Evolutionary conservation across 1,140 invertebrate genomes (phyloP).

Genomic region (Leptinotarsa texana): DNA sequence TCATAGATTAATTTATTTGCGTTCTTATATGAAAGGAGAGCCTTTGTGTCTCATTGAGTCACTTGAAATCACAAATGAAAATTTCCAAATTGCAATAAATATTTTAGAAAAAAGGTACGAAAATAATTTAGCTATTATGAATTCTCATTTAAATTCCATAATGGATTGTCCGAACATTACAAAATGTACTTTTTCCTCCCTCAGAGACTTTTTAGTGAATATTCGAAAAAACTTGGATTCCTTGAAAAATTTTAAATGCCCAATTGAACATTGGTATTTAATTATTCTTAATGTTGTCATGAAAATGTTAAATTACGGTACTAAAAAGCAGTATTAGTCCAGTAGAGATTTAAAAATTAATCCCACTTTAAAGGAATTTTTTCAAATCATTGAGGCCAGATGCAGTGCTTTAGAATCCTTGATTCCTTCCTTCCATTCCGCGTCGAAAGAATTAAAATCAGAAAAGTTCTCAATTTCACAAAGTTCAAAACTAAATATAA

Average conservation of each 20-base stretch:
- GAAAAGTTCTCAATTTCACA: neutral
- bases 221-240: slow-evolving; percentile 6
- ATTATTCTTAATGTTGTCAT: slow-evolving; percentile 12
- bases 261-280: slow-evolving; percentile 23
- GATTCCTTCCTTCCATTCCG: neutral
- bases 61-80: too few species aligned
- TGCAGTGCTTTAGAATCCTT: neutral
- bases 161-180: slow-evolving; percentile 7
- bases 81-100: slow-evolving; percentile 15
- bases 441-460: neutral
- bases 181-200: slow-evolving; percentile 21
- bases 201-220: slow-evolving; percentile 21
- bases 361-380: slow-evolving; percentile 21
- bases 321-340: slow-evolving; percentile 10
- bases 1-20: too few species aligned
- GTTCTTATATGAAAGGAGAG: too few species aligned
- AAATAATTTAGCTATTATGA: slow-evolving; percentile 16
- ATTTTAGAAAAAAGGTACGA: slow-evolving; percentile 19
- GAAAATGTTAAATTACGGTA: slow-evolving; percentile 23
- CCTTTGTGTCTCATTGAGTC: too few species aligned
- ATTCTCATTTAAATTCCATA: slow-evolving; percentile 15
- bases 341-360: slow-evolving; percentile 2
- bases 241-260: slow-evolving; percentile 18
- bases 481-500: too few species aligned
- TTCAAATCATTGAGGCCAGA: slow-evolving; percentile 8